Conservation (phyloP, 2,797 vertebrate species). For the Thunnus albacares region DNA sequence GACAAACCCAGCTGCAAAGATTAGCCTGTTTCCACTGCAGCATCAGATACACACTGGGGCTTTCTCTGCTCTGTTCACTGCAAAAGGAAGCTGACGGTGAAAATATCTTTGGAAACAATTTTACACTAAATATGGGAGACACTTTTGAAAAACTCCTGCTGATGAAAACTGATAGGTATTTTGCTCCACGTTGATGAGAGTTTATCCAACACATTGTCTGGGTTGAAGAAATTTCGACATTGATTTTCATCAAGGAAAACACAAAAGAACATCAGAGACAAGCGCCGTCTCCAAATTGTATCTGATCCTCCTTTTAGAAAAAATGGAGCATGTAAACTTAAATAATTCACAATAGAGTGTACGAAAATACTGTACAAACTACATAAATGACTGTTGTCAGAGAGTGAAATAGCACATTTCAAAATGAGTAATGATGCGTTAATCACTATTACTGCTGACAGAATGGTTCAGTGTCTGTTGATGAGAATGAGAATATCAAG, state of each 20-base stretch:
- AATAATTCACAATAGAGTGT: not conserved
- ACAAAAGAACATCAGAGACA: not conserved
- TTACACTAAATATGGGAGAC: not conserved
- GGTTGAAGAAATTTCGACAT: not conserved
- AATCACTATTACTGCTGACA: not conserved
- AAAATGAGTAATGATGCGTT: not conserved
- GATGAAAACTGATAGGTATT: not conserved
- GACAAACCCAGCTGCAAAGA: slow-evolving; percentile 20
- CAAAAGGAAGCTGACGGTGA: not conserved
- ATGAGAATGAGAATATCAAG: not conserved
- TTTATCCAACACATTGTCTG: not conserved
- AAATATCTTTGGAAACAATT: not conserved
- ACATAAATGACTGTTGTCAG: not conserved
- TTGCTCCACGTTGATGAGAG: not conserved
- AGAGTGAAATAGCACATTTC: not conserved
- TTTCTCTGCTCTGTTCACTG: not conserved
- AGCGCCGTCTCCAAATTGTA: not conserved
- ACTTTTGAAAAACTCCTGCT: not conserved
- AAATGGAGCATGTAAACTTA: not conserved
- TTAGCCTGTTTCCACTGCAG: slow-evolving; percentile 18
- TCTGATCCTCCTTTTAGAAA: not conserved
- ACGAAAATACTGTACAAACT: not conserved
- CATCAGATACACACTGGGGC: not conserved
- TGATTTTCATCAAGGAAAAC: not conserved
- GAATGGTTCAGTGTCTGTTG: not conserved